Evolutionary conservation across 2,113 vertebrate species (phyloP).

Genomic region (Glareola pratincola): DNA sequence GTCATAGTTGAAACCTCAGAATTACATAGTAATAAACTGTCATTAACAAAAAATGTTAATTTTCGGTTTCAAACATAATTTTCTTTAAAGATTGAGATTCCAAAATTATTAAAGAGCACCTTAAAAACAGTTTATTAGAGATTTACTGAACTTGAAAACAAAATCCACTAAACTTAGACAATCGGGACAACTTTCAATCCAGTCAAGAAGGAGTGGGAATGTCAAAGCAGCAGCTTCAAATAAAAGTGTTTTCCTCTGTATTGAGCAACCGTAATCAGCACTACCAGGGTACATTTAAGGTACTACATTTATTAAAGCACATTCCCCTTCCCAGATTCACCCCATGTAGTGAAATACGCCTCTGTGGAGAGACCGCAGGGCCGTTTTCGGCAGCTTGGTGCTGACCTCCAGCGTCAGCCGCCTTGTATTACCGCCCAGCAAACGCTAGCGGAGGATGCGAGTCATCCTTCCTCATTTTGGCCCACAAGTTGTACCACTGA

Average conservation of each 20-base stretch:
- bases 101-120: neutral
- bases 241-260: neutral
- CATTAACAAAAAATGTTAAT: neutral
- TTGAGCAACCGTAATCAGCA: neutral
- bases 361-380: rapidly evolving
- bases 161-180: neutral
- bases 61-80: neutral
- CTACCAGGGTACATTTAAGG: too few species aligned
- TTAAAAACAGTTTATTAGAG: neutral
- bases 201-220: neutral
- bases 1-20: neutral
- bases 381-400: neutral
- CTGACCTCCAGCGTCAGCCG: neutral
- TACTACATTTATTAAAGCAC: rapidly evolving
- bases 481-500: rapidly evolving
- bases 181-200: neutral
- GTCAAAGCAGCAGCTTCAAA: neutral
- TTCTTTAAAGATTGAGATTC: neutral
- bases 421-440: neutral
- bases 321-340: neutral
- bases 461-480: rapidly evolving
- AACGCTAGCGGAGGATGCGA: rapidly evolving
- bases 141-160: neutral
- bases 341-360: rapidly evolving
- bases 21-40: neutral